Evolutionary conservation across 2,797 vertebrate species (phyloP).

Genomic region (Clarias pachynema): DNA sequence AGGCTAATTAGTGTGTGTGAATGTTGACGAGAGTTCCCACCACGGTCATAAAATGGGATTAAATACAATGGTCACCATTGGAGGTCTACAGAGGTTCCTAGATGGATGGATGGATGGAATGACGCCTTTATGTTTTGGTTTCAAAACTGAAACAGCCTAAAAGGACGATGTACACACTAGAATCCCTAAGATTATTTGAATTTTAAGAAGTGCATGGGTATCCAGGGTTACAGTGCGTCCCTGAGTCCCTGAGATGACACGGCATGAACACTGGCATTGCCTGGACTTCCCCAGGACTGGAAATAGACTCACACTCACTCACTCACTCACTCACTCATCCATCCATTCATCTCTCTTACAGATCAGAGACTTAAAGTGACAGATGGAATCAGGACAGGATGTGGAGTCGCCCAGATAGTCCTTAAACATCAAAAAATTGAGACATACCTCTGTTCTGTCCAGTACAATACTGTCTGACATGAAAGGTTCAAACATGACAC

Average conservation of each 20-base stretch:
- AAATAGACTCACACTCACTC: conserved; percentile 40
- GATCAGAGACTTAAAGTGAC: not conserved
- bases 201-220: not conserved
- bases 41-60: no score
- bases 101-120: no score
- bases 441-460: not conserved
- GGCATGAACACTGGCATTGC: conserved; percentile 36
- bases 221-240: not conserved
- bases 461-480: not conserved
- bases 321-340: no score
- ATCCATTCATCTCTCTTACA: not conserved
- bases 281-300: conserved; percentile 18
- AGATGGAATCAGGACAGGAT: not conserved
- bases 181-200: not conserved
- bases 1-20: no score
- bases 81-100: no score
- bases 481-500: not conserved
- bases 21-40: no score
- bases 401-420: not conserved
- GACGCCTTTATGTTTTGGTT: not conserved
- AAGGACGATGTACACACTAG: not conserved
- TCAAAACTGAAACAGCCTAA: not conserved
- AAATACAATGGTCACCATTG: no score
- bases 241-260: conserved; percentile 15
- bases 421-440: not conserved